phyloP scores from a whole-genome alignment of 2,888 invertebrate species.

The Merodon equestris region DNA sequence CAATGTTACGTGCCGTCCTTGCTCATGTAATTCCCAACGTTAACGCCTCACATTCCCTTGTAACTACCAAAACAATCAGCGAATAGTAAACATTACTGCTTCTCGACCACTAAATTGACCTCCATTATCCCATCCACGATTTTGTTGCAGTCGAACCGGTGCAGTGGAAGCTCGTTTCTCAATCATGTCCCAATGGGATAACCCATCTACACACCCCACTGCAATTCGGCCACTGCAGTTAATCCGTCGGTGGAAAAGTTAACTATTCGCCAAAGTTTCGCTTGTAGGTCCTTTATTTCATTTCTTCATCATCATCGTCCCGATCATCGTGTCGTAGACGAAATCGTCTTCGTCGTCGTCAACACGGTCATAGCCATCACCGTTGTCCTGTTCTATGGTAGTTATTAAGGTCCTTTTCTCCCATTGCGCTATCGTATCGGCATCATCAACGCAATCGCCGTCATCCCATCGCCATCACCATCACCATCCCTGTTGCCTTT shows the following conservation, averaged over 20 bases:
- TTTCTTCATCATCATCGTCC: constrained; percentile 52
- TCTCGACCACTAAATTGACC: background rate
- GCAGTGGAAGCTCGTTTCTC: constrained; percentile 9
- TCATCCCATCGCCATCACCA: too few relatives aligned
- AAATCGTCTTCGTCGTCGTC: constrained; percentile 8
- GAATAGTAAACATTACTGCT: constrained; percentile 18
- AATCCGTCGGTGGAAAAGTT: constrained; percentile 66
- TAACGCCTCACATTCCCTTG: constrained; percentile 33
- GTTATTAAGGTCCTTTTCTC: constrained; percentile 55
- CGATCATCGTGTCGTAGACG: background rate
- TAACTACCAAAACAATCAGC: constrained; percentile 48
- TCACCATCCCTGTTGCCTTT: too few relatives aligned
- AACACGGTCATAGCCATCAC: background rate
- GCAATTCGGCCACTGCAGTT: constrained; percentile 67
- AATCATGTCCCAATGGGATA: constrained; percentile 57
- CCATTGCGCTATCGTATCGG: constrained; percentile 3
- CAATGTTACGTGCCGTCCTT: too few relatives aligned
- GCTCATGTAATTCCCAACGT: background rate
- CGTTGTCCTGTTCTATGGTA: constrained; percentile 38
- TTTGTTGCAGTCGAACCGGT: background rate
- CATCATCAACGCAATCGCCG: too few relatives aligned
- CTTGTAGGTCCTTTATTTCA: constrained; percentile 64
- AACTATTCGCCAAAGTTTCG: constrained; percentile 65
- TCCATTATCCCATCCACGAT: too few relatives aligned
- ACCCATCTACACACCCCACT: constrained; percentile 51